A percentile compares a stretch with the other conserved stretches of the same genome.
These are phyloP conservation scores for Silurus glanis DNA, from an alignment of 2,113 vertebrate species.

Conservation along the genomic window DNA sequence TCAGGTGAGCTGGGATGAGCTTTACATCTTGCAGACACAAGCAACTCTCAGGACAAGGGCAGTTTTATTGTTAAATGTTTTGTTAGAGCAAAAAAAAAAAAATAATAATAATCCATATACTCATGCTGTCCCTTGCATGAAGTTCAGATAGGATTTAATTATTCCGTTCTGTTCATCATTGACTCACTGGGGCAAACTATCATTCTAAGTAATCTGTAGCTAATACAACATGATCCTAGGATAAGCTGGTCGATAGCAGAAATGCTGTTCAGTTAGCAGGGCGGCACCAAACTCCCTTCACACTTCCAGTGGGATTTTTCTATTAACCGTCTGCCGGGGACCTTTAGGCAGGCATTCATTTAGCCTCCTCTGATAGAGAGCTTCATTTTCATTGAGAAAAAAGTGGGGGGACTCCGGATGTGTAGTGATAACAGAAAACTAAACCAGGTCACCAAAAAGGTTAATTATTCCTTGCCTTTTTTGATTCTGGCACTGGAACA, in stretches of 20 bases:
- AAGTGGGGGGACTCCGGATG: no score
- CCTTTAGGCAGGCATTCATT: neutral
- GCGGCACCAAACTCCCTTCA: neutral
- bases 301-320: neutral
- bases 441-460: neutral
- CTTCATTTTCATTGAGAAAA: neutral
- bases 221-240: no score
- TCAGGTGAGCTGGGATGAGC: neutral
- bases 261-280: neutral
- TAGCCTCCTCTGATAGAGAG: neutral
- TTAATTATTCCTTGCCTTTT: neutral
- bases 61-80: neutral
- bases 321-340: neutral
- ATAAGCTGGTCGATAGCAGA: no score
- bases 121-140: neutral
- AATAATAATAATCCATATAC: no score
- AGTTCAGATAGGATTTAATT: neutral
- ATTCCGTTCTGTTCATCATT: neutral
- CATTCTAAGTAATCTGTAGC: no score
- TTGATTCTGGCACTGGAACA: neutral
- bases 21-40: neutral
- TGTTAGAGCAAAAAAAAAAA: neutral
- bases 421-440: neutral
- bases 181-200: no score
- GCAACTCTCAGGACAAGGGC: neutral